Conservation (phyloP, 2,888 invertebrate species). For the Pammene fasciana region DNA sequence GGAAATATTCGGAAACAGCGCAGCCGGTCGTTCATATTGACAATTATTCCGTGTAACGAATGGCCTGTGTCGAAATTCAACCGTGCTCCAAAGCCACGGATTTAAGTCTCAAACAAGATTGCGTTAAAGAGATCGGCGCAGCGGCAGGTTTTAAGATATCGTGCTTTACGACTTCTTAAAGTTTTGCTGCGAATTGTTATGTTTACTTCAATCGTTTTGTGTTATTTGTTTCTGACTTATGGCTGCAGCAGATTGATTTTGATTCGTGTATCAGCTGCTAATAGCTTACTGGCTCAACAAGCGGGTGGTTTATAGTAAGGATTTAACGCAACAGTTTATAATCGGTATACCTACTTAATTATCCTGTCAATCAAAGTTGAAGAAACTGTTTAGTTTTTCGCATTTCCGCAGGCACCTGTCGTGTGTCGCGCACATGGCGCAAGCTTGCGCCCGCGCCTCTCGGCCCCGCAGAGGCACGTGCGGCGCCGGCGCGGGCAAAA, state of each 20-base stretch:
- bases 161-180: constrained; percentile 41
- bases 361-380: constrained; percentile 15
- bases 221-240: constrained; percentile 49
- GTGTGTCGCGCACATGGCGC: constrained; percentile 46
- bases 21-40: constrained; percentile 62
- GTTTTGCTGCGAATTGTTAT: constrained; percentile 49
- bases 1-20: constrained; percentile 65
- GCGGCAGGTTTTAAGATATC: constrained; percentile 49
- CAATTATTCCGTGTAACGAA: constrained; percentile 71
- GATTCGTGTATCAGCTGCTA: constrained; percentile 43
- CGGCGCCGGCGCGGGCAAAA: constrained; percentile 49
- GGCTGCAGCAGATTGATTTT: constrained; percentile 50
- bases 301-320: neutral
- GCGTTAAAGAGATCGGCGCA: constrained; percentile 55
- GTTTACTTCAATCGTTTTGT: constrained; percentile 45
- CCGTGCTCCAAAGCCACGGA: constrained; percentile 56
- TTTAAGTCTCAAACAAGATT: constrained; percentile 63
- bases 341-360: constrained; percentile 15
- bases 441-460: constrained; percentile 47
- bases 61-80: constrained; percentile 61
- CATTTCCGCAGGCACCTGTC: constrained; percentile 63
- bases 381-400: constrained; percentile 29
- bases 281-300: constrained; percentile 34
- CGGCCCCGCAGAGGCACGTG: constrained; percentile 53
- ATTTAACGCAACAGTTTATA: constrained; percentile 15